Evolutionary conservation across 2,113 vertebrate species (phyloP).

Genomic region (Oreochromis niloticus): DNA sequence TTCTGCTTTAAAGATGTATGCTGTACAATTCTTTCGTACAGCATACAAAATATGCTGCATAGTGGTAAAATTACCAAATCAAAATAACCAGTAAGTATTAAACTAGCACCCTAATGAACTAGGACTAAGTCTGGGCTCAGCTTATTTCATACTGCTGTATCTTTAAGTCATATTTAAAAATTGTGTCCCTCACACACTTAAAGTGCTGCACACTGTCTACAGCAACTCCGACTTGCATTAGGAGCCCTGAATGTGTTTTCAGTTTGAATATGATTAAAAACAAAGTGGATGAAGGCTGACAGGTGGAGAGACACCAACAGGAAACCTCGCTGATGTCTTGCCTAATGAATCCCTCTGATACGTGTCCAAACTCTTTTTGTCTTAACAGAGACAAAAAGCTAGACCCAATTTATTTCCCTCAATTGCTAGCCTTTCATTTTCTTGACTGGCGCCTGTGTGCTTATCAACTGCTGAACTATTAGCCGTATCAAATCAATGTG

Average conservation of each 20-base stretch:
- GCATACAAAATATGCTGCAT: background rate
- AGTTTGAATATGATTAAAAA: constrained; percentile 2
- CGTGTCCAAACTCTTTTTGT: constrained; percentile 44
- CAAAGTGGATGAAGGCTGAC: constrained; percentile 40
- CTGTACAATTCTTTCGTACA: background rate
- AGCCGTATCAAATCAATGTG: constrained; percentile 69
- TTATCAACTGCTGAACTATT: constrained; percentile 70
- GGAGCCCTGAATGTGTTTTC: constrained; percentile 18
- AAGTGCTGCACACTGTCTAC: background rate
- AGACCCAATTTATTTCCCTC: constrained; percentile 58
- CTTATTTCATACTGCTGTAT: background rate
- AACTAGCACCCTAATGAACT: background rate
- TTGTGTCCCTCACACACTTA: background rate
- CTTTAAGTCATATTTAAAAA: background rate
- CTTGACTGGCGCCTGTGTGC: constrained; percentile 51
- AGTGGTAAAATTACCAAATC: background rate
- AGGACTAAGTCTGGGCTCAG: background rate
- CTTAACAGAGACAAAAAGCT: constrained; percentile 40
- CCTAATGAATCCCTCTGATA: constrained; percentile 43
- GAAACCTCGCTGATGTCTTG: constrained; percentile 30
- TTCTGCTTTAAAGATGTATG: background rate
- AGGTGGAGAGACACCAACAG: constrained; percentile 59
- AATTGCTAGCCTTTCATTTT: constrained; percentile 54
- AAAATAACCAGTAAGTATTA: background rate
- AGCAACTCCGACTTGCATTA: constrained; percentile 13